Evolutionary conservation across 2,888 invertebrate genomes (phyloP), one percentile per base, ranked within the genome.

Genomic region (Euproctis similis): DNA sequence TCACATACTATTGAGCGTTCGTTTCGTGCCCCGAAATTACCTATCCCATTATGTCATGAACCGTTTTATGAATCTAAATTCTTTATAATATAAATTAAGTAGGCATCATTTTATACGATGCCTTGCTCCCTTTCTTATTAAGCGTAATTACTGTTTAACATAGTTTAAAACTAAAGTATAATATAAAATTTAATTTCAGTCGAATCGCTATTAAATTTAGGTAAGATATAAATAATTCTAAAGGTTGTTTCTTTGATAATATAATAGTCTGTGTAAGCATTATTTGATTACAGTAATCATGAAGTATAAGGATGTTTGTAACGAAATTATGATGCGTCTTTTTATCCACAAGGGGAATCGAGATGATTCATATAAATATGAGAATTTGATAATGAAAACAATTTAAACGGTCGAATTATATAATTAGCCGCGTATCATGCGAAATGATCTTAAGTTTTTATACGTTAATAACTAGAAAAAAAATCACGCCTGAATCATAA

Each of bases 21-120:
- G 72, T 70, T 60, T 55, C 61, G 58, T 60, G 43, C 35, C 69
- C 77, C 64, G 40, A 77, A 74, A 82, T 82, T 82, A 80, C 61
- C 50, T 57, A 59, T 57, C 71, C 67, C 71, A 84, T 82, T 82
- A 84, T 81, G 77, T 82, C 81, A 78, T 84, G 78, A 82, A 74
- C 57, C 59, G 63, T 73, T 84, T 81, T 77, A 78, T 75, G 70
- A 71, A 72, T 67, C 69, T 73, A 72, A 76, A 76, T 75, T 73
- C 66, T 70, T 74, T 71, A 75, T 71, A 55, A 73, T 75, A 73
- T 49, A 53, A 69, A 73, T 76, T 76, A 74, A 64, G 64, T 67
- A 58, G 59, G 59, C 66, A 58, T 59, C 59, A 71, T 67, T 65
- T 66, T 69, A 65, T 77, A 71, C 39, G 29, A 69, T 70, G 74